Percentiles rank a stretch among this genome's conserved stretches.
Conservation (phyloP, 2,888 invertebrate species). For the Pristionchus arcanus region DNA sequence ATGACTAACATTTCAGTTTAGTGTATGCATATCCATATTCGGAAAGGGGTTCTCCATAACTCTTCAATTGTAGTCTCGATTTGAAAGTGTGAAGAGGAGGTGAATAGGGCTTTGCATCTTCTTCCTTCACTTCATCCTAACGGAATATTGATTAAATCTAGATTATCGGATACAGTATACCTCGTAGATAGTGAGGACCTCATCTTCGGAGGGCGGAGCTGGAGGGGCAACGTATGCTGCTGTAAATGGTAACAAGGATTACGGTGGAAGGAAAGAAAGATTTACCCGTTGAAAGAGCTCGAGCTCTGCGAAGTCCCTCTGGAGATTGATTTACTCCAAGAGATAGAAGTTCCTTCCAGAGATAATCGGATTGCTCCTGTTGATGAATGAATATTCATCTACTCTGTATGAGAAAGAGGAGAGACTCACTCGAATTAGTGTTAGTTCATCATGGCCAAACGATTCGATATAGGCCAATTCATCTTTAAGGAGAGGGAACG, state of each 20-base stretch:
- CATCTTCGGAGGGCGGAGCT: constrained; percentile 30
- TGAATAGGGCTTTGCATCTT: not conserved
- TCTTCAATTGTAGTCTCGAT: constrained; percentile 20
- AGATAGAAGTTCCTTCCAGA: constrained; percentile 30
- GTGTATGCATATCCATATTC: constrained; percentile 50
- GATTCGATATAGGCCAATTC: not conserved
- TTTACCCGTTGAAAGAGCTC: constrained; percentile 21
- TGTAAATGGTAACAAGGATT: not conserved
- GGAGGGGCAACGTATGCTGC: constrained; percentile 30
- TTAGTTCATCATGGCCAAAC: not conserved
- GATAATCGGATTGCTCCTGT: constrained; percentile 36
- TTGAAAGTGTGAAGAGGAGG: constrained; percentile 29
- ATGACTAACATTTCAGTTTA: constrained; percentile 26
- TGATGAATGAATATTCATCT: not conserved
- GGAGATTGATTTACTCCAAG: not conserved
- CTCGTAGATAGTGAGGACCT: constrained; percentile 4
- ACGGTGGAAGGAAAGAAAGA: not conserved
- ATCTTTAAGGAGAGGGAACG: not conserved
- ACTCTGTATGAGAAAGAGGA: not conserved
- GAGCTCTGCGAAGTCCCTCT: not conserved
- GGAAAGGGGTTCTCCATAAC: constrained; percentile 19
- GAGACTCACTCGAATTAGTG: constrained; percentile 10
- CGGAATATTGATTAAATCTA: not conserved
- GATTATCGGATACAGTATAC: not conserved
- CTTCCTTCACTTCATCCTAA: not conserved